Conservation (phyloP, 2,888 invertebrate species). For the Abrostola triplasia region DNA sequence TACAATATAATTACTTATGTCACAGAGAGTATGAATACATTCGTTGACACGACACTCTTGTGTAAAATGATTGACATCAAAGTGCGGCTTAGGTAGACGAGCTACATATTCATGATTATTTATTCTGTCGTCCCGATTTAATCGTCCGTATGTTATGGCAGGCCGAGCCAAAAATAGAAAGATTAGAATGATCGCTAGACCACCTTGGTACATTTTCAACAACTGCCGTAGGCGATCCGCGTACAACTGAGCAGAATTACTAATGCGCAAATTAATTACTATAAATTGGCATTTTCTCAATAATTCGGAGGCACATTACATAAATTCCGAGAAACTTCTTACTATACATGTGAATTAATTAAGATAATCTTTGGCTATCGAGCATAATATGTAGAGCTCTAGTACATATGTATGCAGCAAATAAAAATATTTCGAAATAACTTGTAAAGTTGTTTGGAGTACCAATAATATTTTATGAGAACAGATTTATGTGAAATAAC, state of each 20-base stretch:
- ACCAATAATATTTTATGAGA: constrained; percentile 53
- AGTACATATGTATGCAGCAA: constrained; percentile 27
- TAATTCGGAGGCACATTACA: constrained; percentile 18
- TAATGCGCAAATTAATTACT: constrained; percentile 28
- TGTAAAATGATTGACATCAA: constrained; percentile 71
- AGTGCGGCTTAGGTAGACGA: constrained; percentile 65
- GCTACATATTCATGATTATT: constrained; percentile 70
- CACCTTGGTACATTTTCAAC: constrained; percentile 74
- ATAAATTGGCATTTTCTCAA: constrained; percentile 38
- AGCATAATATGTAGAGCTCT: no score
- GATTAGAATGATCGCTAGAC: constrained; percentile 67
- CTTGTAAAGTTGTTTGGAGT: constrained; percentile 50
- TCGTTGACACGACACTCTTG: constrained; percentile 18
- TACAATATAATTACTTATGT: neutral
- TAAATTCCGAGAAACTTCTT: constrained; percentile 14
- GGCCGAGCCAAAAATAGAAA: constrained; percentile 70
- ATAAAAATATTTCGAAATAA: constrained; percentile 50
- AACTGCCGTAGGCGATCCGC: constrained; percentile 44
- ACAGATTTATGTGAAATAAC: constrained; percentile 39
- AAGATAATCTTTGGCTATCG: no score
- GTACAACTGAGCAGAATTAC: constrained; percentile 19
- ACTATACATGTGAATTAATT: constrained; percentile 28
- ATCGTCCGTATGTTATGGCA: constrained; percentile 58
- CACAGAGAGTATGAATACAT: constrained; percentile 27
- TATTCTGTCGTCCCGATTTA: constrained; percentile 68